A percentile compares a stretch with the other conserved stretches of the same genome.
phyloP scores from a whole-genome alignment of 2,113 vertebrate genomes.

The Cariama cristata region DNA sequence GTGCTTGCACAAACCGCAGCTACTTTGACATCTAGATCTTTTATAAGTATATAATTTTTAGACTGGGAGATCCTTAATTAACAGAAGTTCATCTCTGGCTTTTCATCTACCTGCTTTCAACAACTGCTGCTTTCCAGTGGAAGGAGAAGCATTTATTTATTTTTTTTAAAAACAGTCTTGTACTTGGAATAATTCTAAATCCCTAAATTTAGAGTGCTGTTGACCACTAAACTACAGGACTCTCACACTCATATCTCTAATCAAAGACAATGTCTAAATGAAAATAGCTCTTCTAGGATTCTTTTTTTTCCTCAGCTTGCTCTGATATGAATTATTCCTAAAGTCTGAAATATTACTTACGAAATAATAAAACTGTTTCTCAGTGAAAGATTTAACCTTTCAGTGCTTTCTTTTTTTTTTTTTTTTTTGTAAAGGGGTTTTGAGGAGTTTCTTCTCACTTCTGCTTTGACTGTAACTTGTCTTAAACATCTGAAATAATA shows the following conservation, averaged over 20 bases:
- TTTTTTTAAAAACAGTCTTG: neutral
- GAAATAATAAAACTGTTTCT: neutral
- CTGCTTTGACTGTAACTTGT: neutral
- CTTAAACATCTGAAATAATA: neutral
- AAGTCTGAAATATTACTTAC: neutral
- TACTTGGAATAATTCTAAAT: neutral
- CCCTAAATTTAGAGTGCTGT: neutral
- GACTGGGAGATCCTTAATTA: neutral
- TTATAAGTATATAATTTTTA: neutral
- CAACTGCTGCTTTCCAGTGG: neutral
- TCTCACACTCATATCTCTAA: neutral
- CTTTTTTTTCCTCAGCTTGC: neutral
- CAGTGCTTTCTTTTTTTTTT: neutral
- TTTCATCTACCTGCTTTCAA: neutral
- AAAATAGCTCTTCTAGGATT: neutral
- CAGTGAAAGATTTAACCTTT: neutral
- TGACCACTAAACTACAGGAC: neutral
- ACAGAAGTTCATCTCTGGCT: neutral
- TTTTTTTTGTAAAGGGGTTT: neutral
- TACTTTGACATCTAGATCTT: neutral
- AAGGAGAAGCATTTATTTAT: neutral
- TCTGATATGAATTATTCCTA: neutral
- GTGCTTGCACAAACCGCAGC: neutral
- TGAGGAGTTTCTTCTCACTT: neutral
- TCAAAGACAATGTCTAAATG: neutral